Percentiles rank a stretch among this genome's conserved stretches.
Evolutionary conservation across 2,888 invertebrate species (phyloP).

Genomic region (Pardosa pseudoannulata): DNA sequence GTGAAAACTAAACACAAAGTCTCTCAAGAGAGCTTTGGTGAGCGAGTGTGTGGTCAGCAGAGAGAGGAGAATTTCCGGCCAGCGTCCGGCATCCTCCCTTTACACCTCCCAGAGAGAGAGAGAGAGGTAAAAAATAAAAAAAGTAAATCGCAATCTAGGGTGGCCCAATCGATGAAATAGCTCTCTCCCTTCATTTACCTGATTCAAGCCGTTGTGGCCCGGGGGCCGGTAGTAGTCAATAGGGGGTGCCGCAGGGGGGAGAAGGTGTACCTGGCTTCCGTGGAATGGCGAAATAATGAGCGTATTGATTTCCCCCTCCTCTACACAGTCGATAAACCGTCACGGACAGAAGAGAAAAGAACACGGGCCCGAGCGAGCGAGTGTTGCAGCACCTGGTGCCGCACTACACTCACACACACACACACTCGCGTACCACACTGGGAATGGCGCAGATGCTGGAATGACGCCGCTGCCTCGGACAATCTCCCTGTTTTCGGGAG

Average conservation of each 20-base stretch:
- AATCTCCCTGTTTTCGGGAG: background rate
- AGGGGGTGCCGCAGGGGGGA: background rate
- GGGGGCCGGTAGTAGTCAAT: constrained; percentile 24
- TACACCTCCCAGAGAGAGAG: too few species aligned
- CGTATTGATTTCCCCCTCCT: constrained; percentile 60
- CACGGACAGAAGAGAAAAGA: constrained; percentile 46
- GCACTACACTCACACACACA: constrained; percentile 12
- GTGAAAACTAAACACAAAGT: too few species aligned
- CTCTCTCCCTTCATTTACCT: constrained; percentile 5
- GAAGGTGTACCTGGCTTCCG: constrained; percentile 12
- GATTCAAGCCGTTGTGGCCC: constrained; percentile 60
- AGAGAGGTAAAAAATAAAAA: too few species aligned
- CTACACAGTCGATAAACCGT: constrained; percentile 62
- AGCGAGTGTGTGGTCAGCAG: too few species aligned
- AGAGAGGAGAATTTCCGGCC: background rate
- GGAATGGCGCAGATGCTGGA: constrained; percentile 31
- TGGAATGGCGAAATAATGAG: constrained; percentile 53
- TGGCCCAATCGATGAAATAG: background rate
- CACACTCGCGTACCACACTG: constrained; percentile 34
- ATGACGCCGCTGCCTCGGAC: background rate
- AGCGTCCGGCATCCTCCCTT: background rate
- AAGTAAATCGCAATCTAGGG: background rate
- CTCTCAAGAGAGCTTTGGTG: too few species aligned
- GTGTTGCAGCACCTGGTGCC: constrained; percentile 9
- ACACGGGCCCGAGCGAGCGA: constrained; percentile 14